A percentile compares a stretch with the other conserved stretches of the same genome.
Conservation (phyloP, 2,888 invertebrate species). For the Oxyteleia sp. region DNA sequence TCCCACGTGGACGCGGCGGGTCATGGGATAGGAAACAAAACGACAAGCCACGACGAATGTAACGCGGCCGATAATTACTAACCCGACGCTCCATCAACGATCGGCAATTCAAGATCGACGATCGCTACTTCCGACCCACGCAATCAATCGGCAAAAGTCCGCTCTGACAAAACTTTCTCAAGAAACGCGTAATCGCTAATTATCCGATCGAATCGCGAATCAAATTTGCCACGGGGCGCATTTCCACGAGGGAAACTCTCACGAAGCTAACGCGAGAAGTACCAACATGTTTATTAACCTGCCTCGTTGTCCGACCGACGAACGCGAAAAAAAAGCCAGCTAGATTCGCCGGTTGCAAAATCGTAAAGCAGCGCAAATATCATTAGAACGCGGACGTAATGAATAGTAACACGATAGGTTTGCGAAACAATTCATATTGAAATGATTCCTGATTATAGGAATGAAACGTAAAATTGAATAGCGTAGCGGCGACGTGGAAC, state of each 20-base stretch:
- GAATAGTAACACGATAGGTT: constrained; percentile 37
- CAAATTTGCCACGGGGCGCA: constrained; percentile 31
- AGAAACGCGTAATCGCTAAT: constrained; percentile 43
- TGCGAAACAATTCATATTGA: constrained; percentile 52
- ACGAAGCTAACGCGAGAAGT: not conserved
- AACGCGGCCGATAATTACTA: constrained; percentile 76
- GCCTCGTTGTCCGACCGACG: constrained; percentile 11
- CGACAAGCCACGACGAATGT: constrained; percentile 9
- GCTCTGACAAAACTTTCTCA: constrained; percentile 17
- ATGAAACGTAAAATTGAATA: constrained; percentile 31
- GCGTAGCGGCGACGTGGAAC: not conserved
- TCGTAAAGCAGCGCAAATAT: constrained; percentile 14
- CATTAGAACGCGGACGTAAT: constrained; percentile 34
- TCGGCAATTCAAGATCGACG: too few relatives aligned
- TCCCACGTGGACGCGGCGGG: constrained; percentile 67
- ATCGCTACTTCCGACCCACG: too few relatives aligned
- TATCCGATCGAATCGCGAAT: constrained; percentile 24
- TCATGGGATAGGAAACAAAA: constrained; percentile 15
- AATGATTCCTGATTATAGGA: constrained; percentile 56
- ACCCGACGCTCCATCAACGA: constrained; percentile 76
- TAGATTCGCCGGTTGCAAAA: constrained; percentile 34
- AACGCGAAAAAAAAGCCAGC: too few relatives aligned
- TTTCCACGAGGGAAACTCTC: constrained; percentile 18
- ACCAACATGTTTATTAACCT: constrained; percentile 7
- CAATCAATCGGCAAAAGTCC: not conserved